Base-by-base conservation (phyloP, 1,140 invertebrate species). In the Diabrotica undecimpunctata region DNA sequence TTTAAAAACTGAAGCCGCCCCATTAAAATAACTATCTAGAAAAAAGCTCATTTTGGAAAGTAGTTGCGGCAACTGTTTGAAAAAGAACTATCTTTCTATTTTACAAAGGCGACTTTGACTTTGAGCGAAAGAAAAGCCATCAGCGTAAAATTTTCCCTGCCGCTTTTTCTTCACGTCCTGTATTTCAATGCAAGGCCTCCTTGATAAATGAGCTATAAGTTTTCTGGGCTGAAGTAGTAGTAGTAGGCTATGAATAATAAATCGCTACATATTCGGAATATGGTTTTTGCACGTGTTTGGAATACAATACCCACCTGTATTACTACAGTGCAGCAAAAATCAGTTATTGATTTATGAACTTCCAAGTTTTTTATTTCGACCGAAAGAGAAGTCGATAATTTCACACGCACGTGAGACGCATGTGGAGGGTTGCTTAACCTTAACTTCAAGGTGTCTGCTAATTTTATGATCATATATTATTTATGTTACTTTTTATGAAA, bases 301-400 rank as follows among this genome's bases (percentile, higher is more conserved):
- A 46, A 63, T 54, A 63, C 54, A 63, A 52, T 39, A 6, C 37
- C 53, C 61, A 37, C 61, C 25, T 53, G 61, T 55, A 46, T 52
- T 63, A 46, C 54, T 55, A 12, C 41, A n/a, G 10, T 54, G 61
- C 54, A 55, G 54, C 54, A 55, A 36, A 36, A 55, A 14, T 55
- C 54, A 36, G 13, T 55, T 55, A 55, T 55, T 55, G 54, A 55
- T 55, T 55, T 11, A 55, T 14, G 10, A 35, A 25, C 8, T 12
- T 8, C 12, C 25, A 9, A 55, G 54, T 55, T 55, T 11, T 55
- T 14, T 35, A 9, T 46, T 46, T n/a, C n/a, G n/a, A 13, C n/a
- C 12, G 8, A 54, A 12, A 54, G 53, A 9, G 9, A 54, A 54
- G 53, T 54, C 12, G 53, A 54, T 13, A 54, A 6, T 13, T 54